A percentile compares a stretch with the other conserved stretches of the same genome.
These are phyloP conservation scores for Bubo bubo DNA, from an alignment of 2,113 vertebrate species.

Conservation along the genomic window DNA sequence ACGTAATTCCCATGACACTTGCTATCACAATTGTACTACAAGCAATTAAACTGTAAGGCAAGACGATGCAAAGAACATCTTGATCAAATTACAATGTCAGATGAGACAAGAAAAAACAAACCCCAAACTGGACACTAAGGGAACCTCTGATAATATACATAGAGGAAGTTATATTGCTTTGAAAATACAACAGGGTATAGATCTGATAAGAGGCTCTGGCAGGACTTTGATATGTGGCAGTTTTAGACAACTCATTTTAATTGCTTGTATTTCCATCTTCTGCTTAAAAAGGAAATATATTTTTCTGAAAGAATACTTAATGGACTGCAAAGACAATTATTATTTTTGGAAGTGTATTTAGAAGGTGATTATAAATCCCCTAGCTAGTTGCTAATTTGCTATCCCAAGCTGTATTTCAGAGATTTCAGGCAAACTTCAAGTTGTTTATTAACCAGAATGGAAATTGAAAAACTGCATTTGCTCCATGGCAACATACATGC, in stretches of 20 bases:
- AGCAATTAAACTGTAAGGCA: neutral
- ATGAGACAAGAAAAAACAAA: neutral
- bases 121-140: neutral
- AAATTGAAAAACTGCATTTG: neutral
- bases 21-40: neutral
- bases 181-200: neutral
- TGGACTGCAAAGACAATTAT: neutral
- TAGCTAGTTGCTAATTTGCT: neutral
- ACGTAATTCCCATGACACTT: neutral
- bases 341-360: neutral
- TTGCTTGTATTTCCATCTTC: neutral
- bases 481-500: neutral
- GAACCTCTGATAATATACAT: neutral
- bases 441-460: neutral
- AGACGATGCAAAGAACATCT: neutral
- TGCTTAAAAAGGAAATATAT: neutral
- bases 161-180: neutral
- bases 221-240: neutral
- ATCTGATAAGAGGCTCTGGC: neutral
- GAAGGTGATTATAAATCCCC: neutral
- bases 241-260: neutral
- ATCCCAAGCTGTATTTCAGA: neutral
- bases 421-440: neutral
- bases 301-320: neutral
- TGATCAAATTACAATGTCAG: neutral